Conservation (phyloP, 2,113 vertebrate genomes). For the Lasiurus borealis region DNA sequence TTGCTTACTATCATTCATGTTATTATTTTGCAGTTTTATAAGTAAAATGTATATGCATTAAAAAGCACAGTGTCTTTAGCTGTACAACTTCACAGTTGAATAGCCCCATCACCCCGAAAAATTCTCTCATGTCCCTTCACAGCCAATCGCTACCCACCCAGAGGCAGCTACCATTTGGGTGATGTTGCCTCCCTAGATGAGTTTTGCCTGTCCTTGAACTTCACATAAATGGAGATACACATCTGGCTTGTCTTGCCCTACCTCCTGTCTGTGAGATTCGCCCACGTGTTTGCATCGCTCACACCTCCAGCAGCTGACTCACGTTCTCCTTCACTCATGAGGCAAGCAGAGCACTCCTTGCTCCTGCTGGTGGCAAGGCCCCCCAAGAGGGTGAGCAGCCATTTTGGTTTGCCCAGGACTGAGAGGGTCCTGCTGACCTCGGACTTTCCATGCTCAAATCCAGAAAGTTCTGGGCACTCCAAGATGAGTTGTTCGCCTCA, state of each 20-base stretch:
- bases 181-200: neutral
- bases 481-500: neutral
- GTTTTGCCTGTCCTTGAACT: neutral
- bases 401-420: neutral
- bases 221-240: neutral
- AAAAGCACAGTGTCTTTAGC: neutral
- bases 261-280: fast-evolving
- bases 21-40: neutral
- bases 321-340: fast-evolving
- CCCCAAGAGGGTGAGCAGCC: neutral
- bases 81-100: neutral
- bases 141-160: no score
- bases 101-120: no score
- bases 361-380: neutral
- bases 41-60: neutral
- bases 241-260: neutral
- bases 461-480: neutral
- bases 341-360: neutral
- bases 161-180: neutral
- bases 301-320: neutral
- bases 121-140: neutral
- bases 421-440: neutral
- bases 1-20: neutral
- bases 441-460: neutral
- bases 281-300: fast-evolving